Evolutionary conservation across 2,888 invertebrate species (phyloP).

Genomic region (Drosophila putrida): DNA sequence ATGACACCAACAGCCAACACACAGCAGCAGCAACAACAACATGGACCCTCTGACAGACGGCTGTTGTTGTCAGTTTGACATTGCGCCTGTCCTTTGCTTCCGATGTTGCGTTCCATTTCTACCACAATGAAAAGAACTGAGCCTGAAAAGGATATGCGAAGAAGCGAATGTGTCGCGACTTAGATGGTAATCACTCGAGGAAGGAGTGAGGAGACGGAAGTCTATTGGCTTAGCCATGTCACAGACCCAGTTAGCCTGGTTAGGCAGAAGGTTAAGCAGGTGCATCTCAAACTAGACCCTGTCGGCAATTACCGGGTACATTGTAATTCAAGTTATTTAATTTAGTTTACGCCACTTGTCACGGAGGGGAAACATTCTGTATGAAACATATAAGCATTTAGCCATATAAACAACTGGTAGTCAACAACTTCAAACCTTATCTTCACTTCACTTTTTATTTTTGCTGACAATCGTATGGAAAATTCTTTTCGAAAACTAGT

Average conservation of each 20-base stretch:
- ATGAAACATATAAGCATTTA: constrained; percentile 9
- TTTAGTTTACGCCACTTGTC: constrained; percentile 36
- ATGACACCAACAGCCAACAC: constrained; percentile 68
- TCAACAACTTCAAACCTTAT: constrained; percentile 48
- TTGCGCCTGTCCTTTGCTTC: constrained; percentile 57
- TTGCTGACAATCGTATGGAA: constrained; percentile 65
- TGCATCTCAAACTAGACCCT: constrained; percentile 41
- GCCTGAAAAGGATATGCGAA: constrained; percentile 44
- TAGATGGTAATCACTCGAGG: constrained; percentile 68
- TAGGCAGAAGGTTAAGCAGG: constrained; percentile 54
- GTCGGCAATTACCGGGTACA: constrained; percentile 18
- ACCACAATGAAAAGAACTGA: constrained; percentile 34
- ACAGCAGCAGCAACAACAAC: constrained; percentile 32
- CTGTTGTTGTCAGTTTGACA: constrained; percentile 60
- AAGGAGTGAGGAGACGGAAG: constrained; percentile 57
- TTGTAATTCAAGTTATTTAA: constrained; percentile 34
- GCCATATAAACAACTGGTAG: constrained; percentile 35
- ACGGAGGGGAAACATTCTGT: constrained; percentile 57
- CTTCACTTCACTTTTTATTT: constrained; percentile 43
- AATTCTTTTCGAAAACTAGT: constrained; percentile 77
- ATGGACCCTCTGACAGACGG: constrained; percentile 56
- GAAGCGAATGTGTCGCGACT: constrained; percentile 54
- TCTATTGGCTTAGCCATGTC: constrained; percentile 58
- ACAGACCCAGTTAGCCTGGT: constrained; percentile 15
- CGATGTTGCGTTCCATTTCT: constrained; percentile 37